Evolutionary conservation across 1,140 invertebrate genomes (phyloP).

Genomic region (Elysia chlorotica): DNA sequence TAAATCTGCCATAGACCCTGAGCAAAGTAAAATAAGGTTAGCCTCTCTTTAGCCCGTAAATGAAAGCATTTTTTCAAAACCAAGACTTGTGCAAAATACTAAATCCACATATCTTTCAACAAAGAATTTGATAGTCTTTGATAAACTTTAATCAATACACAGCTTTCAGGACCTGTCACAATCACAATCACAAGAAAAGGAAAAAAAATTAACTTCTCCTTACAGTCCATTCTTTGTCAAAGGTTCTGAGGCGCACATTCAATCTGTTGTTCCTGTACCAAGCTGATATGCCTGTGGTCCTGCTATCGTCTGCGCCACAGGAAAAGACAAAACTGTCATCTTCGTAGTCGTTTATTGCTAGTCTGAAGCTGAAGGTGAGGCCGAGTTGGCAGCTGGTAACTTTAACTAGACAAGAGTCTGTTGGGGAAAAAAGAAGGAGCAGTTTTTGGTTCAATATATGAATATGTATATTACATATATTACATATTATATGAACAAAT

Average conservation of each 20-base stretch:
- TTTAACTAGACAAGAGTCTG: constrained; percentile 12
- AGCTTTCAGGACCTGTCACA: background rate
- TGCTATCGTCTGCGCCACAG: constrained; percentile 34
- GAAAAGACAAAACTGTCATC: constrained; percentile 42
- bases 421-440: background rate
- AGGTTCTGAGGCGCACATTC: constrained; percentile 31
- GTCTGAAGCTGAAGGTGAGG: constrained; percentile 38
- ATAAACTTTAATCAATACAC: background rate
- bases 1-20: too few relatives aligned
- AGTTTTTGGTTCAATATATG: background rate
- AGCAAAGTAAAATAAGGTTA: background rate
- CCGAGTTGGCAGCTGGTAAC: constrained; percentile 26
- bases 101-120: too few relatives aligned
- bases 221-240: constrained; percentile 34
- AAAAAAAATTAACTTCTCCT: constrained; percentile 1
- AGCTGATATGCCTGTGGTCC: constrained; percentile 33
- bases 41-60: background rate
- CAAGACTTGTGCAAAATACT: too few relatives aligned
- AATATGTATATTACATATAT: too few relatives aligned
- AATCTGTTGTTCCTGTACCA: constrained; percentile 35
- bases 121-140: too few relatives aligned
- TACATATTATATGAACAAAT: too few relatives aligned
- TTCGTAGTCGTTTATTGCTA: constrained; percentile 31
- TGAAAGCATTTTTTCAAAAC: too few relatives aligned
- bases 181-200: background rate